Base-by-base conservation (phyloP, 2,888 invertebrate species). In the Rhopalosiphum nymphaeae region DNA sequence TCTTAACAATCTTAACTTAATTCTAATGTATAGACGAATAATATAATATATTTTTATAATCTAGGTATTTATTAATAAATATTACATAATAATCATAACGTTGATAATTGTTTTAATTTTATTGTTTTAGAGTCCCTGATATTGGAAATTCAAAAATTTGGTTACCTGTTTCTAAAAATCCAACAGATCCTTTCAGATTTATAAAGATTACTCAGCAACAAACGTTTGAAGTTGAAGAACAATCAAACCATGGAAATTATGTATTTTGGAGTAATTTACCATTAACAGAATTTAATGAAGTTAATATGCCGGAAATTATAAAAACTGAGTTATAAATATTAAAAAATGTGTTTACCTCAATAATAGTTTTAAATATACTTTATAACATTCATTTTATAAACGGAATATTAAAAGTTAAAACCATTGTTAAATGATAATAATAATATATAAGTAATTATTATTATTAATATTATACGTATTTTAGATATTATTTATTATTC, bases 161-260 rank as follows among this genome's bases (percentile, higher is more conserved):
- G 93, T 36, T 53, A 36, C 93, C 89, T 1, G 89, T 93, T 9
- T 93, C 93, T 2, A 89, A 89, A 26, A 93, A 93, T 84, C 84
- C 93, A n/a, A 46, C 84, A 29, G 89, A 93, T 46, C 89, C 89
- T 26, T 89, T 93, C 0, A 78, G n/a, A 36, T 89, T 89, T 4
- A 36, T 85, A n/a, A 84, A 93, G 26, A 93, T 93, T 21, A 89
- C 89, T 10, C 89, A 93, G 57, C 42, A 44, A 16, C 89, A 93
- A 89, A 93, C 85, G 25, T 85, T 89, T n/a, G 89, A 93, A 84
- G 36, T 36, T 2, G 42, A 1, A 89, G 89, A 89, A 89, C 56
- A 53, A n/a, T 44, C 26, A 0, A 49, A 93, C n/a, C 44, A 56
- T 36, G 78, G 93, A 11, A 93, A 93, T 44, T 57, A 89, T n/a